A percentile compares a stretch with the other conserved stretches of the same genome.
These are phyloP conservation scores for Zeus faber DNA, from an alignment of 2,113 vertebrate species.

Conservation along the genomic window DNA sequence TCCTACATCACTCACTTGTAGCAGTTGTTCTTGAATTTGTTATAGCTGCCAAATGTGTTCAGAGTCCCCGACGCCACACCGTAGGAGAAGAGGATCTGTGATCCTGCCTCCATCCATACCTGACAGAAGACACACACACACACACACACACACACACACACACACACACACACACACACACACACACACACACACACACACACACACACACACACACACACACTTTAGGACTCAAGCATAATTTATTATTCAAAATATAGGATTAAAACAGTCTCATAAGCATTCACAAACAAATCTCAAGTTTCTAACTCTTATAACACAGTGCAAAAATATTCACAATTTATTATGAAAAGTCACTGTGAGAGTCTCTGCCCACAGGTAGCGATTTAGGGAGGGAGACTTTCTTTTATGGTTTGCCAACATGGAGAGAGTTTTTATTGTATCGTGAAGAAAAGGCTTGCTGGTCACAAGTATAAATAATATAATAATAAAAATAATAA, in stretches of 20 bases:
- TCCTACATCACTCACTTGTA: constrained; percentile 30
- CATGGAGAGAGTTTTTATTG: too few species aligned
- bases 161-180: too few species aligned
- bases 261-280: neutral
- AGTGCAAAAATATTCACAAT: too few species aligned
- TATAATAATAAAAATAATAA: too few species aligned
- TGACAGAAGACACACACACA: constrained; percentile 12
- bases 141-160: neutral
- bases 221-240: neutral
- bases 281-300: neutral
- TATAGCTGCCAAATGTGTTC: constrained; percentile 44
- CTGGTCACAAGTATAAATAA: too few species aligned
- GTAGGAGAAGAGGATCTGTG: constrained; percentile 50
- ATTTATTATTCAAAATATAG: neutral
- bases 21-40: constrained; percentile 49
- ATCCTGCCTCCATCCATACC: constrained; percentile 56
- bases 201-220: neutral
- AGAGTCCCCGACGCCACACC: constrained; percentile 32
- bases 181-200: neutral
- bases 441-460: too few species aligned
- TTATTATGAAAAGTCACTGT: too few species aligned
- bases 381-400: too few species aligned
- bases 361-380: too few species aligned
- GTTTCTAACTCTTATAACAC: too few species aligned
- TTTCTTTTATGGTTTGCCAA: too few species aligned